These are phyloP conservation scores for Oryzias melastigma DNA, from an alignment of 2,113 vertebrate species.

Conservation along the genomic window DNA sequence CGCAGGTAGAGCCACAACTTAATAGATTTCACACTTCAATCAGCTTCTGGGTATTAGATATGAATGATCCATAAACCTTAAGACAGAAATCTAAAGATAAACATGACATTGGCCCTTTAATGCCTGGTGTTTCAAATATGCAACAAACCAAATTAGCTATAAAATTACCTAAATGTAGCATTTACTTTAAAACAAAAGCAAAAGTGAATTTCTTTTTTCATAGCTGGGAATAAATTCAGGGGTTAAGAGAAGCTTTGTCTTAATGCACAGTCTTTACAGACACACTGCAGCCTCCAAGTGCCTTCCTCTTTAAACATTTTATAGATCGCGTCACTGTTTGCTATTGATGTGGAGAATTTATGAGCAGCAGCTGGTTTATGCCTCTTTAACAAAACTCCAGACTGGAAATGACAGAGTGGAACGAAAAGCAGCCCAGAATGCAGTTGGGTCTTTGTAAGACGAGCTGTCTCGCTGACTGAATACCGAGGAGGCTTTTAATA, in stretches of 20 bases:
- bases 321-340: constrained; percentile 7
- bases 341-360: constrained; percentile 36
- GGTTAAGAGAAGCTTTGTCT: constrained; percentile 6
- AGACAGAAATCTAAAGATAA: no score
- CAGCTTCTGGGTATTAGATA: no score
- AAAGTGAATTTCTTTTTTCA: no score
- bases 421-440: not conserved
- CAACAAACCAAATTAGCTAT: no score
- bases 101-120: no score
- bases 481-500: not conserved
- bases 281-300: constrained; percentile 10
- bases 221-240: no score
- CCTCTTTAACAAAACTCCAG: constrained; percentile 31
- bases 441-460: not conserved
- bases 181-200: no score
- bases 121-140: no score
- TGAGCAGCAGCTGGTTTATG: constrained; percentile 28
- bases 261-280: not conserved
- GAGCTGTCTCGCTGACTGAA: constrained; percentile 2
- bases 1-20: no score
- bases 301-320: constrained; percentile 1
- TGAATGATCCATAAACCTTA: no score
- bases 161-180: no score
- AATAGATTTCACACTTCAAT: no score
- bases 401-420: constrained; percentile 12